These are phyloP conservation scores for Aproaerema taeniolella DNA, from an alignment of 2,888 invertebrate species.

Conservation along the genomic window DNA sequence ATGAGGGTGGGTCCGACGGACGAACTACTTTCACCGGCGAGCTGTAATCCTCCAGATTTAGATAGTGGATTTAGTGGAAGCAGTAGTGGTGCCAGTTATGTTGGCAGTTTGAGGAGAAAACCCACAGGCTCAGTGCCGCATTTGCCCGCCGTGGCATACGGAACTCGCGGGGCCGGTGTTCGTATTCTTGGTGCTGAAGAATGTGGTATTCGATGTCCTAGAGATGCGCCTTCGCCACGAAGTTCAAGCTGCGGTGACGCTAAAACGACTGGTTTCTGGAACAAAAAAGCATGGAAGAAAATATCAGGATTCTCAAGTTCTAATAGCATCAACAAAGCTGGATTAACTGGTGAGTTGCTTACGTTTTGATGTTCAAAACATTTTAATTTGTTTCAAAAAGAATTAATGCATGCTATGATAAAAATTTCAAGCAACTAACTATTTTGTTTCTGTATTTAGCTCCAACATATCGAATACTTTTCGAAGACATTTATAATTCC, in stretches of 20 bases:
- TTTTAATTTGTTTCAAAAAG: too few species aligned
- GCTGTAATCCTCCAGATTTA: conserved; percentile 81
- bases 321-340: conserved; percentile 82
- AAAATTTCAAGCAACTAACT: background rate
- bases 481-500: conserved; percentile 26
- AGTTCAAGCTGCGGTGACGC: conserved; percentile 72
- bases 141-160: conserved; percentile 71
- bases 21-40: conserved; percentile 83
- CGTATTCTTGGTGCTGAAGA: conserved; percentile 66
- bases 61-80: conserved; percentile 91
- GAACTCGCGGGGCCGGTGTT: conserved; percentile 68
- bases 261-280: conserved; percentile 80
- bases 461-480: conserved; percentile 37
- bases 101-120: conserved; percentile 81
- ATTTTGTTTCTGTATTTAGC: conserved; percentile 52
- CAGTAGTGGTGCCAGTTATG: conserved; percentile 89
- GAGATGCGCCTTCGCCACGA: conserved; percentile 58
- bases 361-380: too few species aligned
- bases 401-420: conserved; percentile 9
- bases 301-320: conserved; percentile 85
- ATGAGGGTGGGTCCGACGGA: conserved; percentile 84
- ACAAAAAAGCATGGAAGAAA: conserved; percentile 87
- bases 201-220: conserved; percentile 56
- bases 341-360: conserved; percentile 79
- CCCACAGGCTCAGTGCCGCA: conserved; percentile 71